Base-by-base conservation (phyloP, 1,140 invertebrate genomes). In the Cyphomyrmex costatus region DNA sequence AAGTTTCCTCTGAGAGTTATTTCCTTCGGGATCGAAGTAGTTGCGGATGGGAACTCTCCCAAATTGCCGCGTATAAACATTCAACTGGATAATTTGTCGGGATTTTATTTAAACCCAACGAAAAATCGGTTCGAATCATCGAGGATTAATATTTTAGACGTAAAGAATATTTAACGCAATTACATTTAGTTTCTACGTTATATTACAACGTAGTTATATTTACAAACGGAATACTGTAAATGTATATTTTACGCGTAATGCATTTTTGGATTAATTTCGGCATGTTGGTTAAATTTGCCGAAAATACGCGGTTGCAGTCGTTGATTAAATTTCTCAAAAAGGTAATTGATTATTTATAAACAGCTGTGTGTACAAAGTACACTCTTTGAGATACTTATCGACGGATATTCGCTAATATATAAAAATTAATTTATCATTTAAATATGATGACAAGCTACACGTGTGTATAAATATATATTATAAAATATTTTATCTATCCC, bases 151-250 rank as follows among this genome's bases (percentile, higher is more conserved):
- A 60, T 60, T 83, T 82, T 27, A 82, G 49, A 70, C 33, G 24
- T 14, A 27, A 58, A 21, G 24, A 80, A 70, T 58, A 80, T 70
- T 78, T 65, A 51, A 74, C 12, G 66, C 24, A 21, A 46, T 79
- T 36, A 51, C 16, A 70, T 80, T 70, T 21, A 60, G 16, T 12
- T 12, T 60, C 21, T 58, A 33, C 16, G 16, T n/a, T n/a, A n/a
- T n/a, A n/a, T n/a, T n/a, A n/a, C 21, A 46, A 49, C 8, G 21
- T 46, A 24, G 65, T 56, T 80, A 68, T 10, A 19, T 14, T n/a
- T 42, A 53, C 51, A 73, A 82, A 82, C 30, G 21, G 71, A 82
- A 30, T 71, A n/a, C n/a, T 58, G 66, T n/a, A 82, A 73, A 82
- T 27, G 46, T 36, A 30, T 16, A 80, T 60, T 70, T 68, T 27